Evolutionary conservation across 2,888 invertebrate species (phyloP), one percentile per base, ranked within the genome.

Genomic region (Lycocerus yunnanus): DNA sequence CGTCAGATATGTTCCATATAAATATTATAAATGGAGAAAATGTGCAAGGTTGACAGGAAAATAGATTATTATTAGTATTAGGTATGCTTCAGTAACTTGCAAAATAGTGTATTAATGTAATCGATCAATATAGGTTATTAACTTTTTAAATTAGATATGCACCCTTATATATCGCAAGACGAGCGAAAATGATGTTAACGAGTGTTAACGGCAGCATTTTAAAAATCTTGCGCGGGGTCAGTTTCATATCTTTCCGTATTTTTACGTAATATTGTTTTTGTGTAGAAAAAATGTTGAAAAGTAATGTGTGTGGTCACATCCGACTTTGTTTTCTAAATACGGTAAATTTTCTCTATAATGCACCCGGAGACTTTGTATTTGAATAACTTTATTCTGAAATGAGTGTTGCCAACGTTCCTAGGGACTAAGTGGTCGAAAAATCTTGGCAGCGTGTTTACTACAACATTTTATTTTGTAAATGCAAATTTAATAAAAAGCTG

Each of bases 21-120:
- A 75, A 75, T 75, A 71, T 71, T 75, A 75, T 75, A 75, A 75
- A 75, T 75, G 74, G 69, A 15, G 71, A 66, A 75, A 75, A 72
- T 75, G 74, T 75, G 71, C 74, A 66, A 59, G 68, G 68, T 75
- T 75, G 74, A 75, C 74, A 72, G 68, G 71, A 75, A 75, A 71
- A 75, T 72, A 75, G 74, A 75, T 75, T 75, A 72, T 72, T 75
- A 72, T 72, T 75, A 68, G 74, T 69, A 66, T 68, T 71, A 71
- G 69, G 71, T 75, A 72, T 43, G 60, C 65, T 66, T 66, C 70
- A 14, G 67, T 68, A 71, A 71, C 65, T 75, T 72, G 69, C 66
- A 72, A 75, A 75, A 75, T 71, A 69, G 65, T 58, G 43, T 63
- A 21, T 16, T 58, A 68, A 18, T 58, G 58, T 60, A 63, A 71